These are phyloP conservation scores for Reticulitermes speratus DNA, from an alignment of 1,140 invertebrate species.

Conservation along the genomic window DNA sequence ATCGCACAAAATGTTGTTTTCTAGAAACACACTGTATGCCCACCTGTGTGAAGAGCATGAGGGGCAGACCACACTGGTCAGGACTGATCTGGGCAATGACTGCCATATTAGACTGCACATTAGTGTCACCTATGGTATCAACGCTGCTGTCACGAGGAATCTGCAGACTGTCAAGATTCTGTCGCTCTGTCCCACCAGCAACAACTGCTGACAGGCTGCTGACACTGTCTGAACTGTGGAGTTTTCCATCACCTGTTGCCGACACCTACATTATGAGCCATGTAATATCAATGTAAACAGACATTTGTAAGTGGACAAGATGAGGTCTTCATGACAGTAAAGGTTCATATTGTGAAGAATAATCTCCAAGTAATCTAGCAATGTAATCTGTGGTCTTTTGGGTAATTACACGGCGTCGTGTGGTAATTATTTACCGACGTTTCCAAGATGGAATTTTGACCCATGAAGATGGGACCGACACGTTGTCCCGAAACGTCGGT, in stretches of 20 bases:
- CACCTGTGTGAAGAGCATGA: slow-evolving; percentile 84
- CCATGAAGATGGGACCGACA: too few relatives aligned
- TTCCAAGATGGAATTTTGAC: too few relatives aligned
- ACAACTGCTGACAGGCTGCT: slow-evolving; percentile 34
- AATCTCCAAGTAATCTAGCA: too few relatives aligned
- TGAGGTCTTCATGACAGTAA: neutral
- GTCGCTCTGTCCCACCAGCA: slow-evolving; percentile 32
- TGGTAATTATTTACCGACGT: too few relatives aligned
- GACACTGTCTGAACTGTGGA: slow-evolving; percentile 36
- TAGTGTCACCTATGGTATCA: slow-evolving; percentile 59
- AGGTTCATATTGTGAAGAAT: too few relatives aligned
- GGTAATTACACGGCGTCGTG: too few relatives aligned
- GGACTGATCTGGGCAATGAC: slow-evolving; percentile 49
- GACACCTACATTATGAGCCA: slow-evolving; percentile 8
- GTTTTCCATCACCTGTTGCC: neutral
- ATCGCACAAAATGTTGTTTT: too few relatives aligned
- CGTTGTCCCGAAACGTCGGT: too few relatives aligned
- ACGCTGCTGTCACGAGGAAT: slow-evolving; percentile 60
- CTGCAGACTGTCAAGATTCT: neutral
- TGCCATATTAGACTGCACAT: slow-evolving; percentile 52
- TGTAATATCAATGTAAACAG: neutral
- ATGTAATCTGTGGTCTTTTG: too few relatives aligned
- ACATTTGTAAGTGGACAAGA: neutral
- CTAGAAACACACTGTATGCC: slow-evolving; percentile 22
- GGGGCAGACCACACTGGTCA: slow-evolving; percentile 81